Base-by-base conservation (phyloP, 2,797 vertebrate genomes). In the Neostethus bicornis region DNA sequence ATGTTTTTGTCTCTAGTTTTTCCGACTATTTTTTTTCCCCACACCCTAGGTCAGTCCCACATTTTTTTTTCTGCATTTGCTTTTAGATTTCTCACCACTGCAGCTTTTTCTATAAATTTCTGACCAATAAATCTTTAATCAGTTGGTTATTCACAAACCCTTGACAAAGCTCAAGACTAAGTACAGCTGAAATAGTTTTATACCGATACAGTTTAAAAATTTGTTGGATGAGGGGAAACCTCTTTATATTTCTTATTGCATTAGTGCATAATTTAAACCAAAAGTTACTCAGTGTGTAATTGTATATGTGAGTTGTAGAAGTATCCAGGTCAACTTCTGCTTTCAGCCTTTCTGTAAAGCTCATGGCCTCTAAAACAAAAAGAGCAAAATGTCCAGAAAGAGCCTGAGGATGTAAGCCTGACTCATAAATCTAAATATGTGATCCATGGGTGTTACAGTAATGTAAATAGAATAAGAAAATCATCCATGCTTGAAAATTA, bases 401-500 rank as follows among this genome's bases (percentile, higher is more conserved):
- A 32, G 31, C 31, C 31, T 14, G 13, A 32, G 37, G 17, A 12
- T 11, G 19, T 21, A 41, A 41, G 38, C 41, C 41, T 34, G 32
- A 34, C 21, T 12, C 17, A 20, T 19, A 14, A 12, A 34, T 5
- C 4, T 32, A 19, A 10, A 41, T 11, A 20, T 19, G 19, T 21
- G 38, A 21, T 20, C 38, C 20, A 9, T 20, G 3, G 39, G 11
- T 20, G 17, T 12, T 20, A 38, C 21, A 20, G 11, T 48, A 16
- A 32, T 26, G n/a, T 34, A 32, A 38, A 7, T n/a, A n/a, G 41
- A 44, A 70, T 32, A 12, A 61, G 26, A 2, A 59, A 38, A 55
- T 51, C n/a, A 45, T 16, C 51, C 34, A 52, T 26, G 48, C 34
- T 51, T 55, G 44, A 19, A 16, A 53, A 54, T 55, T 1, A 61